These are phyloP conservation scores for Adoxophyes honmai DNA, from an alignment of 1,140 invertebrate species.

Conservation along the genomic window DNA sequence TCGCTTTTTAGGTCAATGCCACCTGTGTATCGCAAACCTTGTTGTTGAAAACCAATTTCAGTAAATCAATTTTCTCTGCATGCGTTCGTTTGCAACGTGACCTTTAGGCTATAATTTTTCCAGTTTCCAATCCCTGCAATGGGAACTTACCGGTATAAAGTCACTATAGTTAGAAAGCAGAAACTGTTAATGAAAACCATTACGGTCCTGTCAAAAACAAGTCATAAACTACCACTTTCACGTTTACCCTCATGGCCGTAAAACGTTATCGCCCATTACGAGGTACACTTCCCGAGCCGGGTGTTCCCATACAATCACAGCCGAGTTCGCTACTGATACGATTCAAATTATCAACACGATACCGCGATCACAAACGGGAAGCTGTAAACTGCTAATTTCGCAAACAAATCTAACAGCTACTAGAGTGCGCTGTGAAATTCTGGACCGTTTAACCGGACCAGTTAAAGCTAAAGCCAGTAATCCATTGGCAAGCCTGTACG, in stretches of 20 bases:
- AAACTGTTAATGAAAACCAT: not conserved
- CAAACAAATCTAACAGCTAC: constrained; percentile 9
- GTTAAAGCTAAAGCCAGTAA: not conserved
- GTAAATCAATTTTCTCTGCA: too few relatives aligned
- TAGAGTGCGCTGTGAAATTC: not conserved
- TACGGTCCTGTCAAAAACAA: not conserved
- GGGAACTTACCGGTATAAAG: too few relatives aligned
- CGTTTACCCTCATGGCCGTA: not conserved
- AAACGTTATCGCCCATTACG: not conserved
- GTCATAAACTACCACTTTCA: constrained; percentile 2
- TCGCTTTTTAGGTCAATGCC: too few relatives aligned
- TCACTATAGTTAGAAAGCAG: not conserved
- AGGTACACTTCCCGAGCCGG: not conserved
- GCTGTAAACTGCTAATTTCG: constrained; percentile 3
- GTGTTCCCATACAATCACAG: not conserved
- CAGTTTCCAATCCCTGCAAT: too few relatives aligned
- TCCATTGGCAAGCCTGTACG: not conserved
- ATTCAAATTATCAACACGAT: constrained; percentile 6
- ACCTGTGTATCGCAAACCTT: too few relatives aligned
- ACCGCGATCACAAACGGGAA: not conserved
- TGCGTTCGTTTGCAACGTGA: too few relatives aligned
- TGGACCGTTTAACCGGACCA: not conserved
- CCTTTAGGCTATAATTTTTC: too few relatives aligned
- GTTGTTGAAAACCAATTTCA: too few relatives aligned
- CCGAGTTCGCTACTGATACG: not conserved